These are phyloP conservation scores for Brachyrhaphis roseni DNA, from an alignment of 2,797 vertebrate genomes.

Conservation along the genomic window DNA sequence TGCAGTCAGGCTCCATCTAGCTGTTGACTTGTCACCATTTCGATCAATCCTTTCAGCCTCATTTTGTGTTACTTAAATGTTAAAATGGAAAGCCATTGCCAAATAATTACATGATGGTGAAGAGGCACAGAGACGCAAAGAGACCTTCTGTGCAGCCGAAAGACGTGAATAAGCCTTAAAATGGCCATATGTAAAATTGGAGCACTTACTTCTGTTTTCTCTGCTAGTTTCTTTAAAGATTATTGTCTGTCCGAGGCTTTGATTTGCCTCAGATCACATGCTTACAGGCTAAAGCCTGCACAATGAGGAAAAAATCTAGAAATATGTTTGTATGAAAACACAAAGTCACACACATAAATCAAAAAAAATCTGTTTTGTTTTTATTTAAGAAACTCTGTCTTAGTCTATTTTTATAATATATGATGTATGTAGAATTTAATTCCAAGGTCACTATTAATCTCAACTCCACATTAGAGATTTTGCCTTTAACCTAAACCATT, in stretches of 20 bases:
- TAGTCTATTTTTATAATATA: slow-evolving; percentile 3
- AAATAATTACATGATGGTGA: slow-evolving; percentile 26
- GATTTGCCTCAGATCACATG: slow-evolving; percentile 18
- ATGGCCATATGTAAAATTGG: neutral
- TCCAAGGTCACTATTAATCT: neutral
- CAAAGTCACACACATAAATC: neutral
- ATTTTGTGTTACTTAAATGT: slow-evolving; percentile 46
- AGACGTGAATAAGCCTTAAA: slow-evolving; percentile 10
- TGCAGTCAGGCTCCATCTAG: slow-evolving; percentile 32
- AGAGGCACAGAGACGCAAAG: slow-evolving; percentile 14
- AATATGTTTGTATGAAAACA: slow-evolving; percentile 18
- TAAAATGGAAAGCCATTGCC: slow-evolving; percentile 46
- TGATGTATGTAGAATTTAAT: neutral
- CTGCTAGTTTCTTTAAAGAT: slow-evolving; percentile 42
- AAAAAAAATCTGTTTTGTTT: neutral
- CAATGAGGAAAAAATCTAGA: slow-evolving; percentile 6
- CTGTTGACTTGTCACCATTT: slow-evolving; percentile 32
- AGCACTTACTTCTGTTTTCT: slow-evolving; percentile 18
- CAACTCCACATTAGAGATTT: neutral
- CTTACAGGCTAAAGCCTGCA: slow-evolving; percentile 23
- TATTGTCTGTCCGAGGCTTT: slow-evolving; percentile 21
- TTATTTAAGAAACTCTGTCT: neutral
- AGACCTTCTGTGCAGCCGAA: slow-evolving; percentile 7
- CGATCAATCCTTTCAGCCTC: slow-evolving; percentile 30
- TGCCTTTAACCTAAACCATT: neutral